Percentiles rank a stretch among this genome's conserved stretches.
Conservation (phyloP, 2,797 vertebrate species). For the Podarcis lilfordi region DNA sequence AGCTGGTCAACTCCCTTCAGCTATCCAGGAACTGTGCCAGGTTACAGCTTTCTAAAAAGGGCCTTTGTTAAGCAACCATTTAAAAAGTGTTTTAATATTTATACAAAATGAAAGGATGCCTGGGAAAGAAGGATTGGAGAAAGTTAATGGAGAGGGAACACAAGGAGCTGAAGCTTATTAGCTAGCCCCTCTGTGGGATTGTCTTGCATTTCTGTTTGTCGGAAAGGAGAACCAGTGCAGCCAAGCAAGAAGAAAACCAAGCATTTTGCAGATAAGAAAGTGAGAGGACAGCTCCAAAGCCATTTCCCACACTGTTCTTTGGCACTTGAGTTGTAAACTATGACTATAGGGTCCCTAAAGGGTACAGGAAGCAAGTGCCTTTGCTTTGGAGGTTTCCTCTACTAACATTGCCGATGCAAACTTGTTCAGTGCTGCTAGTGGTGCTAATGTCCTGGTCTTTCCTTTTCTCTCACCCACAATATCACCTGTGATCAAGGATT, state of each 20-base stretch:
- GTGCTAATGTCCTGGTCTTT: not conserved
- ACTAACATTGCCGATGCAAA: not conserved
- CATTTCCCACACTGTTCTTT: not conserved
- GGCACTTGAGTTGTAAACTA: not conserved
- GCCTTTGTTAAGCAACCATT: constrained; percentile 31
- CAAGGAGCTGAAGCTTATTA: not conserved
- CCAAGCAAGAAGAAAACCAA: not conserved
- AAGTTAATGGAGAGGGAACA: not conserved
- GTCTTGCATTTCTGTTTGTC: not conserved
- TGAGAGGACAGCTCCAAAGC: not conserved
- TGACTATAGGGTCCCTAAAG: not conserved
- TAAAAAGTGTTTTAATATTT: not conserved
- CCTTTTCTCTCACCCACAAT: not conserved
- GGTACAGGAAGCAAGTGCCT: not conserved
- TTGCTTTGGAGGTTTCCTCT: not conserved
- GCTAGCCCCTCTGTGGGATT: not conserved
- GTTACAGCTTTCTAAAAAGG: constrained; percentile 27
- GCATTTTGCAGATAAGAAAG: not conserved
- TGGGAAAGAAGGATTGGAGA: not conserved
- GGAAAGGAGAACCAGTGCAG: not conserved
- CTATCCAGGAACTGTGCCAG: constrained; percentile 30
- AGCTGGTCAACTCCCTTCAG: constrained; percentile 3
- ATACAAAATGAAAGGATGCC: constrained; percentile 1
- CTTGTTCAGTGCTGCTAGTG: not conserved
- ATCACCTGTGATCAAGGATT: not conserved